A percentile compares a stretch with the other conserved stretches of the same genome.
These are phyloP conservation scores for Entomobrya multifasciata DNA, from an alignment of 2,888 invertebrate species.

Conservation along the genomic window DNA sequence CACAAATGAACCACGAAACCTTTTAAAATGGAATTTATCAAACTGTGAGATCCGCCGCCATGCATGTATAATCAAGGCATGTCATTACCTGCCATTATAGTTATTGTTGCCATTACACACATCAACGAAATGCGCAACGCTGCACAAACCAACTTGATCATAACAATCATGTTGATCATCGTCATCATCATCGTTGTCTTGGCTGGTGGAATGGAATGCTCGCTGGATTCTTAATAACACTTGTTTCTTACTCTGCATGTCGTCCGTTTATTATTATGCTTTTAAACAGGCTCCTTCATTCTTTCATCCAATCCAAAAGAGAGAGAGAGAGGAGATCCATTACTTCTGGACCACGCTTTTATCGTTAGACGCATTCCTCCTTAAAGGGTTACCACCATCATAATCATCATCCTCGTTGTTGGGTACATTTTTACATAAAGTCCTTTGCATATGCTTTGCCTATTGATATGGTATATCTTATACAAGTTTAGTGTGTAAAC, in stretches of 20 bases:
- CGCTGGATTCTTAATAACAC: conserved; percentile 40
- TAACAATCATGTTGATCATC: neutral
- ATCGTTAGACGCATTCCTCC: conserved; percentile 40
- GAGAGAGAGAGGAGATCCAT: conserved; percentile 44
- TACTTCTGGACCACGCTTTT: conserved; percentile 45
- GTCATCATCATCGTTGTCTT: neutral
- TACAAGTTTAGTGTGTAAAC: conserved; percentile 5
- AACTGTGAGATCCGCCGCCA: conserved; percentile 33
- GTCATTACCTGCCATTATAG: conserved; percentile 60
- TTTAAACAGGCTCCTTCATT: conserved; percentile 17
- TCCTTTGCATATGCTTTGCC: neutral
- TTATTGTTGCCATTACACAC: conserved; percentile 44
- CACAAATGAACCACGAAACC: conserved; percentile 25
- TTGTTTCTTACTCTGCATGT: conserved; percentile 62
- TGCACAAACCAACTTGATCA: neutral
- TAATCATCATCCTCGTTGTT: neutral
- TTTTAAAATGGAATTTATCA: conserved; percentile 50
- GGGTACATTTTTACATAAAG: neutral
- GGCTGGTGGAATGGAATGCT: conserved; percentile 40
- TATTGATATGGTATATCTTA: neutral
- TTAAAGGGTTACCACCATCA: conserved; percentile 25
- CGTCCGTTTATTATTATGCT: conserved; percentile 52
- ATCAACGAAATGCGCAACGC: neutral
- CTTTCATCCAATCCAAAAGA: no score
- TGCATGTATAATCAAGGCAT: conserved; percentile 65